phyloP scores from a whole-genome alignment of 2,113 vertebrate genomes.

The Numida meleagris region DNA sequence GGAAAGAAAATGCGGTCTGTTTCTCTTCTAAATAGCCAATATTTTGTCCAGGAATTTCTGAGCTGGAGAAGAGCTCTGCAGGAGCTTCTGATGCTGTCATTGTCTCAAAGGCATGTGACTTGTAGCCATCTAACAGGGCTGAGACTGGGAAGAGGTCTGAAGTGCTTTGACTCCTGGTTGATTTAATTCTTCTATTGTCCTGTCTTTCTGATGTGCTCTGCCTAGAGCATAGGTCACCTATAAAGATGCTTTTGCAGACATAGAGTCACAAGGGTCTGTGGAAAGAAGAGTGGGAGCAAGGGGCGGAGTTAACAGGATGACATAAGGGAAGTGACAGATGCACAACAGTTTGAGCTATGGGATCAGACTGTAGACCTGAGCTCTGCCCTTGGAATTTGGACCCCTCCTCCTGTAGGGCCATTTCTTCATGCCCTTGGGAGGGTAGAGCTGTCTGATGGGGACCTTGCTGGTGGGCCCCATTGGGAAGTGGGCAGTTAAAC shows the following conservation, averaged over 20 bases:
- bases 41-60: neutral
- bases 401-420: neutral
- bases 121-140: fast-evolving
- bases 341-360: neutral
- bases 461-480: neutral
- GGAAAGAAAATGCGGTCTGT: neutral
- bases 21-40: neutral
- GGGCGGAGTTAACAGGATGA: neutral
- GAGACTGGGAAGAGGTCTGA: neutral
- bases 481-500: neutral
- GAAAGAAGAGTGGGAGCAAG: neutral
- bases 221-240: neutral
- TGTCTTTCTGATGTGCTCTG: neutral
- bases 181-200: neutral
- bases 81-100: neutral
- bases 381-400: neutral
- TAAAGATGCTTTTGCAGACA: neutral
- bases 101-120: neutral
- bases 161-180: neutral
- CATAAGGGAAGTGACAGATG: neutral
- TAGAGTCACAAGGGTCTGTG: neutral
- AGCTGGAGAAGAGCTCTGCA: neutral
- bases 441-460: neutral
- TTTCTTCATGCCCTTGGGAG: neutral
- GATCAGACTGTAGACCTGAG: neutral